Base-by-base conservation (phyloP, 2,888 invertebrate genomes). In the Clitarchus hookeri region DNA sequence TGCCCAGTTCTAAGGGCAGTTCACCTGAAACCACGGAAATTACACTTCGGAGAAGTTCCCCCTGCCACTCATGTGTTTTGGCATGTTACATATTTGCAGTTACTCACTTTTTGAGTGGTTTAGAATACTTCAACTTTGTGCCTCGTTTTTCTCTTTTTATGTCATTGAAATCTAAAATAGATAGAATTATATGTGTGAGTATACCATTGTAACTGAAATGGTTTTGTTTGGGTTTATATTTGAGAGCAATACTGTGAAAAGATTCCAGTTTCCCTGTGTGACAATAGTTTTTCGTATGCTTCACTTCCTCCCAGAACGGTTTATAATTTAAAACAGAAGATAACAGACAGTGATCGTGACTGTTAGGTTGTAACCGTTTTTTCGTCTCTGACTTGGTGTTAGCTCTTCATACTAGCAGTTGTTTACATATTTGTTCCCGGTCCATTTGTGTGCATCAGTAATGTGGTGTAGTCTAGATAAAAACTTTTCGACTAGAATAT, bases 381-480 rank as follows among this genome's bases (percentile, higher is more conserved):
- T 53, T 53, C 8, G 83, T 44, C 27, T n/a, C 3, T 11, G 36
- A 2, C 6, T 44, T 3, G 6, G 16, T 13, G 8, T 9, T 8
- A 53, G 13, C 0, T 48, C 44, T 9, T 84, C 53, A n/a, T 48
- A 48, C 25, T 44, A 53, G 44, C 84, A 84, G 19, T 0, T 13
- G 53, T 84, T 48, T 1, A 84, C 26, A 44, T 3, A 44, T 26
- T 54, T 44, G 53, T 44, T 44, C 3, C 48, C 25, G 54, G 0
- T 6, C 84, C 53, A 84, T 13, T 36, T 84, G 44, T 84, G 84
- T 44, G 19, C 53, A 19, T 84, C 44, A 54, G 84, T 54, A 8
- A 84, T 25, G 8, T 84, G 48, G 11, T 84, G 12, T 26, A 84
- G 23, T 44, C 8, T 84, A 2, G 53, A 53, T 11, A 44, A 4